These are phyloP conservation scores for Sympetrum striolatum DNA, from an alignment of 2,888 invertebrate genomes.

Conservation along the genomic window DNA sequence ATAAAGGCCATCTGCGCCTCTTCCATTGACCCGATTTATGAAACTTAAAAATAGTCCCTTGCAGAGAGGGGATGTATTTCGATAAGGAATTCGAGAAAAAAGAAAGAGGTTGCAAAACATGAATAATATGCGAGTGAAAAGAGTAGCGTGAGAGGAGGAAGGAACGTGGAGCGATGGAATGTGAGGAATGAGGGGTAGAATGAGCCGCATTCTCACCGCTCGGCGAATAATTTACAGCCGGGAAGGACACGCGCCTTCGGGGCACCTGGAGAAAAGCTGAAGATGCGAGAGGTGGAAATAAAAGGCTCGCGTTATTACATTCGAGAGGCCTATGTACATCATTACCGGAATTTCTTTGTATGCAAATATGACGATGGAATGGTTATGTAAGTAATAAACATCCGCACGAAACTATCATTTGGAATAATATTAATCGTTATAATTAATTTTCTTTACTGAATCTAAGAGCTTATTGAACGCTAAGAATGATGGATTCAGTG, in stretches of 20 bases:
- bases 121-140: not conserved
- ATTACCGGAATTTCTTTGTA: too few species aligned
- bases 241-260: slow-evolving; percentile 29
- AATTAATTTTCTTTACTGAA: too few species aligned
- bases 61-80: not conserved
- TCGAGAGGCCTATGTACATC: too few species aligned
- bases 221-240: slow-evolving; percentile 23
- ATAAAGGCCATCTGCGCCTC: too few species aligned
- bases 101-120: not conserved
- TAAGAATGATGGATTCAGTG: too few species aligned
- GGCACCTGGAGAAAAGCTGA: not conserved
- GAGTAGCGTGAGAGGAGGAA: not conserved
- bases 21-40: not conserved
- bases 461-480: too few species aligned
- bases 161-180: not conserved
- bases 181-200: slow-evolving; percentile 18
- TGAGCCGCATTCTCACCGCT: slow-evolving; percentile 22
- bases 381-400: too few species aligned
- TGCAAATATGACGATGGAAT: too few species aligned
- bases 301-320: not conserved
- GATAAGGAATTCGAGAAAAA: not conserved
- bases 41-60: not conserved
- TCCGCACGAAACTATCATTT: too few species aligned
- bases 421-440: too few species aligned
- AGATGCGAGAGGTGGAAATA: not conserved